A percentile compares a stretch with the other conserved stretches of the same genome.
These are phyloP conservation scores for Tachysurus fulvidraco DNA, from an alignment of 2,113 vertebrate genomes.

Conservation along the genomic window DNA sequence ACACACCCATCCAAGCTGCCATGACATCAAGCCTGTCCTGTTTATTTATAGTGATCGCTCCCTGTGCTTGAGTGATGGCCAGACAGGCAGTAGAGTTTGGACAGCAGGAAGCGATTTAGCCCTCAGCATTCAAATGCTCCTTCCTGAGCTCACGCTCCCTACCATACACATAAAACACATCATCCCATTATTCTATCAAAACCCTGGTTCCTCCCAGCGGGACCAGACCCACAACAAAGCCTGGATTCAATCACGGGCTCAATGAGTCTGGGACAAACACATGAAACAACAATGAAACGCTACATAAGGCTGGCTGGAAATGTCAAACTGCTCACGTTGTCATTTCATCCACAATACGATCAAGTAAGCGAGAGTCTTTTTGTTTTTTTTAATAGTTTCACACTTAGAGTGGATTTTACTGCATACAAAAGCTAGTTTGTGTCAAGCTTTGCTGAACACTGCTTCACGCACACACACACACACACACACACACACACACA, in stretches of 20 bases:
- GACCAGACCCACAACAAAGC: constrained; percentile 43
- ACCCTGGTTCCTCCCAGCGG: constrained; percentile 23
- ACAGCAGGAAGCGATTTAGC: constrained; percentile 53
- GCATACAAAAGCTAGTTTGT: background rate
- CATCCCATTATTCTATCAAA: constrained; percentile 64
- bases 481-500: constrained; percentile 7
- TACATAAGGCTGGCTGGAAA: background rate
- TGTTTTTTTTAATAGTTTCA: background rate
- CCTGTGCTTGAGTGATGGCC: constrained; percentile 56
- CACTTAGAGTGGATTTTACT: background rate
- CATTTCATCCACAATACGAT: constrained; percentile 35
- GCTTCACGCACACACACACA: background rate
- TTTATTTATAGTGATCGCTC: constrained; percentile 66
- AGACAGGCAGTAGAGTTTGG: constrained; percentile 50
- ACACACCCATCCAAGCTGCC: constrained; percentile 58
- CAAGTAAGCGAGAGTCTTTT: background rate
- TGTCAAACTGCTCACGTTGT: background rate
- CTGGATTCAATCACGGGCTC: constrained; percentile 31
- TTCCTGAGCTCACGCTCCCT: constrained; percentile 51
- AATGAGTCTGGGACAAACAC: constrained; percentile 36
- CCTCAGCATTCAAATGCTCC: constrained; percentile 51
- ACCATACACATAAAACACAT: constrained; percentile 61
- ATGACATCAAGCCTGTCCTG: constrained; percentile 49
- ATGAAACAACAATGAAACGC: constrained; percentile 56
- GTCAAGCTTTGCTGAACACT: background rate